Conservation (phyloP, 92 coral and sea anemone genomes). For the Umimayanthus kanabou region DNA sequence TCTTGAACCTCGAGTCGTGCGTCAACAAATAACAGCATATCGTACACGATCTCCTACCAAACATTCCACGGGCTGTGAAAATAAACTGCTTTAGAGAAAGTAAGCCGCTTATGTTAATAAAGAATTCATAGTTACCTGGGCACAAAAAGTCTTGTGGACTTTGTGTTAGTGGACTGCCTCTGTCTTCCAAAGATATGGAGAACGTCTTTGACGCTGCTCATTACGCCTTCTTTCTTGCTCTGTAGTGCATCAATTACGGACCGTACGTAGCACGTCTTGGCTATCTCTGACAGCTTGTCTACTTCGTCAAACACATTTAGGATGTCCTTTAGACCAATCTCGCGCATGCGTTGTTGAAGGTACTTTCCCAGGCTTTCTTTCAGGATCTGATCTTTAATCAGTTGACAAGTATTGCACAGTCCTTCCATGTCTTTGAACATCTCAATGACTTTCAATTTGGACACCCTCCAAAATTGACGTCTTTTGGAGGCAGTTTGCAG, state of each 20-base stretch:
- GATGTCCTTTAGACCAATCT: neutral
- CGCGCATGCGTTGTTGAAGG: constrained; percentile 10
- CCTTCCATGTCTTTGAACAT: neutral
- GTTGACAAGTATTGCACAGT: neutral
- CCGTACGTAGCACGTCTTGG: constrained; percentile 13
- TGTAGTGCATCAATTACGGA: neutral
- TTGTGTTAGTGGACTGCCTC: neutral
- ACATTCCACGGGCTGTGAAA: neutral
- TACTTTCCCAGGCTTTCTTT: constrained; percentile 5
- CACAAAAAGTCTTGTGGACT: neutral
- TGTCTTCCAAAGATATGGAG: neutral
- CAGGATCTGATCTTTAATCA: neutral
- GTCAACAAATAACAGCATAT: too few relatives aligned
- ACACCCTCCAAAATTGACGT: neutral
- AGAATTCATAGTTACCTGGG: neutral
- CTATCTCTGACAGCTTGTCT: neutral
- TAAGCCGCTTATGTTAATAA: neutral
- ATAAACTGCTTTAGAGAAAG: neutral
- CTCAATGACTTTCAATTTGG: neutral
- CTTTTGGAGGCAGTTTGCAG: neutral
- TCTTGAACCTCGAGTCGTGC: too few relatives aligned
- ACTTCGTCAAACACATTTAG: constrained; percentile 19
- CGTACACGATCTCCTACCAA: too few relatives aligned
- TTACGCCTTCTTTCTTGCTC: neutral
- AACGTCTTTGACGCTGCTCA: constrained; percentile 11